Evolutionary conservation across 2,888 invertebrate genomes (phyloP).

Genomic region (Drosophila stalkeri): DNA sequence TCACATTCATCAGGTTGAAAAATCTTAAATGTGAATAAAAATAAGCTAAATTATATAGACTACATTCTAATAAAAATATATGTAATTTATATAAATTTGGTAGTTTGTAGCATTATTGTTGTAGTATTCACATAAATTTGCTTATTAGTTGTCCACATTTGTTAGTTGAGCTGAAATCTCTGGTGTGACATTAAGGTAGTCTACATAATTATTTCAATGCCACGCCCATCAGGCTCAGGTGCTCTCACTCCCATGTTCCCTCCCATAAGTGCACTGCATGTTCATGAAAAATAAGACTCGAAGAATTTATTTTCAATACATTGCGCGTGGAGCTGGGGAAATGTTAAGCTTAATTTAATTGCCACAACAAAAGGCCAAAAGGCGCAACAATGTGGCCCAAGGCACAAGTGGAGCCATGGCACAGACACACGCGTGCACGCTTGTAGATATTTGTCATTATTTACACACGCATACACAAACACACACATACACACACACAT

Average conservation of each 20-base stretch:
- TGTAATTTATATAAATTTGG: no score
- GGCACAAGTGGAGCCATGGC: constrained; percentile 32
- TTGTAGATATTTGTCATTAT: constrained; percentile 49
- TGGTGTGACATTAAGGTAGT: constrained; percentile 58
- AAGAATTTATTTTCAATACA: constrained; percentile 48
- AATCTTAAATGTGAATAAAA: background rate
- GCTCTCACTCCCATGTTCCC: constrained; percentile 22
- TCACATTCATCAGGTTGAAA: background rate
- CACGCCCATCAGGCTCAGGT: constrained; percentile 42
- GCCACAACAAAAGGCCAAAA: constrained; percentile 70
- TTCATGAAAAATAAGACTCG: constrained; percentile 11
- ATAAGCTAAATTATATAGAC: no score
- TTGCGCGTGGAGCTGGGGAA: constrained; percentile 34
- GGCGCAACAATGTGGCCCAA: constrained; percentile 70
- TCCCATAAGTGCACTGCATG: constrained; percentile 6
- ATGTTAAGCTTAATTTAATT: constrained; percentile 82
- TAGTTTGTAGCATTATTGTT: no score
- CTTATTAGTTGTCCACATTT: constrained; percentile 39
- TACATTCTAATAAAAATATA: no score
- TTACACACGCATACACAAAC: constrained; percentile 24
- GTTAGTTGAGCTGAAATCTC: constrained; percentile 47
- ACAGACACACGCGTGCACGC: constrained; percentile 22
- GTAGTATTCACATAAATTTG: background rate
- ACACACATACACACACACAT: background rate
- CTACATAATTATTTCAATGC: constrained; percentile 60